Base-by-base conservation (phyloP, 2,113 vertebrate genomes). In the Nerophis lumbriciformis region DNA sequence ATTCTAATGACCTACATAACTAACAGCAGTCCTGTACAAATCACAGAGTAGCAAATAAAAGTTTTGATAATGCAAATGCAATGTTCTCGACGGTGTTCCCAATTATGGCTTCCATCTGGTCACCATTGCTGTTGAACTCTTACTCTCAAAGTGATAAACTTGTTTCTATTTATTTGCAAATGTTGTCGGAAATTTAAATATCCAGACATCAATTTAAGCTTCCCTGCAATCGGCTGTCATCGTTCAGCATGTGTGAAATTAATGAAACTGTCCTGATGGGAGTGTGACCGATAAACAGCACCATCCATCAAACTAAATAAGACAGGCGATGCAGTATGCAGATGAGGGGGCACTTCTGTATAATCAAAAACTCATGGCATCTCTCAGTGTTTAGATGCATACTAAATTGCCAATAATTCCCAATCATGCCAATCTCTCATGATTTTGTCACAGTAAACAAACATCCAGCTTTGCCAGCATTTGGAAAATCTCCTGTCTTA, bases 221-320 rank as follows among this genome's bases (percentile, higher is more conserved):
- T 71, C 68, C 35, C 16, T 36, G 44, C 50, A 58, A 64, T 72
- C 56, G 38, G 49, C 61, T 61, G 52, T 53, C 48, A 21, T 72
- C 56, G 45, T 56, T 48, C 38, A 53, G 65, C 8, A 0, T 50
- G 59, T 69, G 65, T 74, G 62, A 57, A 64, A 62, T 2, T 7
- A 57, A 63, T 66, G 56, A 61, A 68, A 63, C 48, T n/a, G 38
- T 54, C 19, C 15, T 51, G 53, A 75, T 67, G 61, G 19, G 49
- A 63, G 50, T 51, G 53, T 64, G 64, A 65, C 67, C 63, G 45
- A 35, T 69, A 58, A 73, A 68, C 71, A 65, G 50, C 9, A 8
- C 21, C 56, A 76, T 72, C 70, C 69, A 70, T 80, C 68, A 78
- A 65, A 71, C 55, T 48, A 64, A 76, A 72, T 65, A 65, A 65